Conservation (phyloP, 2,113 vertebrate genomes). For the Syngnathus floridae region DNA sequence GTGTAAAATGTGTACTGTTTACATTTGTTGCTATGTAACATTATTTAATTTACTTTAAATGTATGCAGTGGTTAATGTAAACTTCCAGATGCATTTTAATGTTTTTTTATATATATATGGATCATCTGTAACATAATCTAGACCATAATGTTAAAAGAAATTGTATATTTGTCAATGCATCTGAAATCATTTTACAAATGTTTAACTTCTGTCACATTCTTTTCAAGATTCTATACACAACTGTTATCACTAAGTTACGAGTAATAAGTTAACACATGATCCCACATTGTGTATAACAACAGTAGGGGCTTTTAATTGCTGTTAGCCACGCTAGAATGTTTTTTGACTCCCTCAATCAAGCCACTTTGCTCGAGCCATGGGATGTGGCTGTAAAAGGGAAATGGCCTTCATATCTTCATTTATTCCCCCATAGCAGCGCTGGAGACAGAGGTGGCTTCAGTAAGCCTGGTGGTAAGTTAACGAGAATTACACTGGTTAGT, state of each 20-base stretch:
- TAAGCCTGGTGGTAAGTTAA: conserved; percentile 99
- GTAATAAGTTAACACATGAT: conserved; percentile 24
- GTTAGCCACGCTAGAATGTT: conserved; percentile 84
- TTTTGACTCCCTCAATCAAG: conserved; percentile 78
- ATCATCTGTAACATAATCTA: conserved; percentile 23
- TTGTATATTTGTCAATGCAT: conserved; percentile 40
- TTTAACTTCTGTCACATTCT: conserved; percentile 37
- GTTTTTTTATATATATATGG: neutral
- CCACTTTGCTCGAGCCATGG: conserved; percentile 88
- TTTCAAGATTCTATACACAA: conserved; percentile 22
- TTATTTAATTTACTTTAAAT: conserved; percentile 7
- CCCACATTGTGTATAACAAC: conserved; percentile 42
- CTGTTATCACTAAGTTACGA: conserved; percentile 40
- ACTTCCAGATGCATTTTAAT: conserved; percentile 86
- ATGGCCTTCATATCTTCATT: conserved; percentile 99
- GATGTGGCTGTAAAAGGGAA: conserved; percentile 98
- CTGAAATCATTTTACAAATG: conserved; percentile 52
- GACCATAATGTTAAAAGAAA: conserved; percentile 7
- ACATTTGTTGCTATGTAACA: conserved; percentile 67
- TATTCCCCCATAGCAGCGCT: conserved; percentile 99
- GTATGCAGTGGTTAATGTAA: conserved; percentile 71
- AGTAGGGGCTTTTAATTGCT: conserved; percentile 50
- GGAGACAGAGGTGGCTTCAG: conserved; percentile 99
- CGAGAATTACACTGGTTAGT: conserved; percentile 98
- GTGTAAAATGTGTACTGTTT: conserved; percentile 57